Conservation (phyloP, 1,140 invertebrate species). For the Cydia splendana region DNA sequence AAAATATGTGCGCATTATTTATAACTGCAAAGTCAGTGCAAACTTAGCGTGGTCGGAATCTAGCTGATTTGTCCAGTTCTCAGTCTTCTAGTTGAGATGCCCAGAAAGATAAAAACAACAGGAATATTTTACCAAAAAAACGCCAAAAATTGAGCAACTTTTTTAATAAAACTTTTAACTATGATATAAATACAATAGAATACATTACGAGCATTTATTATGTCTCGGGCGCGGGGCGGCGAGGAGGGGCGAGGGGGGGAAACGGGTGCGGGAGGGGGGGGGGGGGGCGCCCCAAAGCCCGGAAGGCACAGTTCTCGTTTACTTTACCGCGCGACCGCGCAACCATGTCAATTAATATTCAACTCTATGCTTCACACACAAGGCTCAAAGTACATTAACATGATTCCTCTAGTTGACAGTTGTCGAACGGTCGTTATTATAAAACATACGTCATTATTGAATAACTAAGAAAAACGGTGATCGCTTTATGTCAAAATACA, state of each 20-base stretch:
- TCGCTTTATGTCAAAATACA: slow-evolving; percentile 15
- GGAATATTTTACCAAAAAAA: slow-evolving; percentile 39
- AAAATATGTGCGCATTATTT: too few species aligned
- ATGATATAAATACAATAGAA: slow-evolving; percentile 76
- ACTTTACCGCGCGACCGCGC: slow-evolving; percentile 38
- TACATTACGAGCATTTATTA: slow-evolving; percentile 73
- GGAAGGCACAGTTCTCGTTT: slow-evolving; percentile 65
- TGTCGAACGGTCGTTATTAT: background rate
- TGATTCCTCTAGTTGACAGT: background rate
- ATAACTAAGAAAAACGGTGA: slow-evolving; percentile 27
- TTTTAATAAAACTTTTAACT: slow-evolving; percentile 76
- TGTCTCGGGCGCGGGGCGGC: slow-evolving; percentile 54
- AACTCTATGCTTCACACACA: background rate
- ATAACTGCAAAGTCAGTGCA: too few species aligned
- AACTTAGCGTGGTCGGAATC: too few species aligned
- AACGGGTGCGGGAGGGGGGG: background rate
- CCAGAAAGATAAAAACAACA: background rate
- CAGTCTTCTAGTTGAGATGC: too few species aligned
- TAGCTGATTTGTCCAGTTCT: too few species aligned
- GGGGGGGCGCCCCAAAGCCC: slow-evolving; percentile 41
- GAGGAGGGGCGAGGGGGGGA: slow-evolving; percentile 22
- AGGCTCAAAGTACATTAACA: background rate
- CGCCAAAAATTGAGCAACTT: slow-evolving; percentile 69
- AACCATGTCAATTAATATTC: background rate
- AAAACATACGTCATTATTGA: slow-evolving; percentile 14